A percentile compares a stretch with the other conserved stretches of the same genome.
These are phyloP conservation scores for Macropis europaea DNA, from an alignment of 2,888 invertebrate species.

Conservation along the genomic window DNA sequence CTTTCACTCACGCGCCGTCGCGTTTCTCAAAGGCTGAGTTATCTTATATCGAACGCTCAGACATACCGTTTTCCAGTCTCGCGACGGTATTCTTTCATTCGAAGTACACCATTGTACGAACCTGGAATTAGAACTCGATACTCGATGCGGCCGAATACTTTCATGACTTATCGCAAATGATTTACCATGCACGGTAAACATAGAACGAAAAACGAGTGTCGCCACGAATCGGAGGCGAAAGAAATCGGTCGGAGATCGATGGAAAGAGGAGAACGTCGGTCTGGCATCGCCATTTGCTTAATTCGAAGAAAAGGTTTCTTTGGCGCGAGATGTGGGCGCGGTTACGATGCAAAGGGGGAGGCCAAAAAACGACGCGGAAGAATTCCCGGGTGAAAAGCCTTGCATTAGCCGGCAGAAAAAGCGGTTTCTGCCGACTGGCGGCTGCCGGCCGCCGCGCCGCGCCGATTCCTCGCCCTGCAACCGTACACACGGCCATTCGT, in stretches of 20 bases:
- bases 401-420: slow-evolving; percentile 44
- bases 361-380: slow-evolving; percentile 27
- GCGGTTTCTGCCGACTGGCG: no score
- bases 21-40: no score
- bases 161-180: no score
- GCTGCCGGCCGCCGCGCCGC: slow-evolving; percentile 13
- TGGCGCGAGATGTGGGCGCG: slow-evolving; percentile 8
- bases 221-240: neutral
- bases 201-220: slow-evolving; percentile 1
- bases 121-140: no score
- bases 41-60: no score
- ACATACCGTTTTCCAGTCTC: no score
- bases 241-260: no score
- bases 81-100: no score
- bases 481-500: slow-evolving; percentile 40
- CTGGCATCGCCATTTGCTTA: slow-evolving; percentile 31
- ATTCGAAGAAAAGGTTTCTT: slow-evolving; percentile 41
- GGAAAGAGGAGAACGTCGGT: slow-evolving; percentile 16
- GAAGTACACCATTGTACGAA: no score
- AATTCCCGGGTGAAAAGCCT: slow-evolving; percentile 44
- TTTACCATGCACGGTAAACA: no score
- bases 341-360: slow-evolving; percentile 17
- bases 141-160: no score
- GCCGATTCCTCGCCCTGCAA: slow-evolving; percentile 26
- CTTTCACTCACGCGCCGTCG: no score